Base-by-base conservation (phyloP, 2,888 invertebrate species). In the Amiota communis region DNA sequence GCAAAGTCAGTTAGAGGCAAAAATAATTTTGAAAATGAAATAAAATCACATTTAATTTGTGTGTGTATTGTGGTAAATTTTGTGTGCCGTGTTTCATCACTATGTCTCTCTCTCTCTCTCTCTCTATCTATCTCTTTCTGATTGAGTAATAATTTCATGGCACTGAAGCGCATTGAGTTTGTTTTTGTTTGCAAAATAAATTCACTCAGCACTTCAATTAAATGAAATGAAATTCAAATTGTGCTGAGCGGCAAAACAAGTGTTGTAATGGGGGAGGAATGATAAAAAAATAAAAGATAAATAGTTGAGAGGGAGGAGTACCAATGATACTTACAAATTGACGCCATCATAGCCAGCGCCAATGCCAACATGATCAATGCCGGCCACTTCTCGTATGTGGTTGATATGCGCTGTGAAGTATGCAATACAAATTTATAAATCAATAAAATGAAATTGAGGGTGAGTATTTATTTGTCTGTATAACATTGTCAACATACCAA, bases 331-430 rank as follows among this genome's bases (percentile, higher is more conserved):
- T 95, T 91, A 97, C 96, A 93, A 93, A 92, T 96, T 95, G 89
- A 96, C 96, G 82, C 96, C 96, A 88, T 96, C 96, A 90, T 95
- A 97, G 80, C 96, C 96, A 70, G 96, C 96, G 67, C 96, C 96
- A 77, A 97, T 92, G 76, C 96, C 97, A 71, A 96, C 95, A 90
- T 95, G 94, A 91, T 96, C 95, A 81, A 96, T 93, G 74, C 97
- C 96, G 53, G 96, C 96, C 76, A 95, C 93, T 84, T 94, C 94
- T 78, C 95, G 92, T 87, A 96, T 95, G 90, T 96, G 96, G 92
- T 96, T 96, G 90, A 97, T 96, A 91, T 97, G 96, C 76, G 95
- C 96, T 96, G 91, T 47, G 80, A 77, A 72, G 67, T 56, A 20
- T 64, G 70, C 47, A 49, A 20, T 46, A 67, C 53, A 71, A 70